Evolutionary conservation across 2,888 invertebrate species (phyloP).

Genomic region (Drosophila mayaguana): DNA sequence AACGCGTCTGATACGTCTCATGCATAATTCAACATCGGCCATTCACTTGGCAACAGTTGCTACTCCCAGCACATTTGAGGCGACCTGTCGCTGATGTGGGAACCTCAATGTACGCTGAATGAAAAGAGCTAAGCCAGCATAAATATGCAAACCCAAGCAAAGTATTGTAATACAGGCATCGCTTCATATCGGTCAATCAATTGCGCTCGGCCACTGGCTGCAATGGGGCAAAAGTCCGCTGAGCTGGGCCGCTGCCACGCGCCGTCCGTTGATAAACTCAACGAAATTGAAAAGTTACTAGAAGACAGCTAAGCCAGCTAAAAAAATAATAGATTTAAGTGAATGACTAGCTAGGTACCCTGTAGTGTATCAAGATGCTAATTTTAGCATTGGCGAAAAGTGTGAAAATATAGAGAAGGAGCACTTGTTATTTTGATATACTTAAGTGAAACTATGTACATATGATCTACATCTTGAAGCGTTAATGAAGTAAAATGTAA

Average conservation of each 20-base stretch:
- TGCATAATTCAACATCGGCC: constrained; percentile 49
- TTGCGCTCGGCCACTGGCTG: constrained; percentile 15
- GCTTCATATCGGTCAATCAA: constrained; percentile 19
- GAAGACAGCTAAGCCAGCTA: constrained; percentile 22
- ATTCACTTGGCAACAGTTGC: constrained; percentile 39
- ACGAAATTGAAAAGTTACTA: constrained; percentile 29
- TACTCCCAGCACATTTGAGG: not conserved
- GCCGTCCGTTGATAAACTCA: constrained; percentile 47
- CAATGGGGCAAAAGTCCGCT: constrained; percentile 17
- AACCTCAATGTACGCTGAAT: constrained; percentile 51
- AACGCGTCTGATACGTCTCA: constrained; percentile 20
- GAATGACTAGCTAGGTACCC: not conserved
- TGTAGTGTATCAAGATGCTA: too few species aligned
- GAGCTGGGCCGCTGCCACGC: constrained; percentile 62
- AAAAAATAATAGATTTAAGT: not conserved
- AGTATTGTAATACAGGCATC: constrained; percentile 41
- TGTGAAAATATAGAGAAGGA: too few species aligned
- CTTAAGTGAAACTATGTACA: not conserved
- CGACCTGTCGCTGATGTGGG: constrained; percentile 44
- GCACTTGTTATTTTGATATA: too few species aligned
- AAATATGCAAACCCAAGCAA: constrained; percentile 22
- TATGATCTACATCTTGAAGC: not conserved
- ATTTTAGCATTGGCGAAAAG: too few species aligned
- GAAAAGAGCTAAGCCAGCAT: constrained; percentile 23
- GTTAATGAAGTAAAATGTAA: too few species aligned